Percentiles rank a stretch among this genome's conserved stretches.
These are phyloP conservation scores for Drosophila lacicola DNA, from an alignment of 2,888 invertebrate species.

Conservation along the genomic window DNA sequence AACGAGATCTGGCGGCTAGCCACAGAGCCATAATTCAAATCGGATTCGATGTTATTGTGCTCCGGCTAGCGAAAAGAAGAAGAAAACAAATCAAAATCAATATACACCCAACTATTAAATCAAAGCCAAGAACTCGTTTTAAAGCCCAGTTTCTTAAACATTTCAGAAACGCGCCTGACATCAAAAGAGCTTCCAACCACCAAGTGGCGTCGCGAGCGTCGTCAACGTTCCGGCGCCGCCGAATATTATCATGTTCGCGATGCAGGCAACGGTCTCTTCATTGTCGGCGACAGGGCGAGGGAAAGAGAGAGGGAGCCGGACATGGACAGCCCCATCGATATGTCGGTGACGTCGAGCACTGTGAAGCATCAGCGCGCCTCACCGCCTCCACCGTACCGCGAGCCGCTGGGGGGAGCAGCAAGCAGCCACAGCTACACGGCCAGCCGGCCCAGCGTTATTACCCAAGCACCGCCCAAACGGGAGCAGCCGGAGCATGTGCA, in stretches of 20 bases:
- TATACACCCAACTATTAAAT: conserved; percentile 16
- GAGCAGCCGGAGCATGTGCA: conserved; percentile 71
- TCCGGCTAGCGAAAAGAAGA: conserved; percentile 1
- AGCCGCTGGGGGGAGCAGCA: conserved; percentile 82
- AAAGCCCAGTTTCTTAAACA: conserved; percentile 44
- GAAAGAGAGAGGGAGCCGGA: conserved; percentile 54
- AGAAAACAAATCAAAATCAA: not conserved
- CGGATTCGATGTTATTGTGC: conserved; percentile 27
- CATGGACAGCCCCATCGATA: conserved; percentile 84
- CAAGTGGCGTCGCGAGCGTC: conserved; percentile 90
- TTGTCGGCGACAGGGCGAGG: conserved; percentile 29
- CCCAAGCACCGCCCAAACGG: conserved; percentile 86
- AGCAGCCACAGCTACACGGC: conserved; percentile 73
- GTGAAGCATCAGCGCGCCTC: conserved; percentile 81
- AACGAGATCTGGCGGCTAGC: not conserved
- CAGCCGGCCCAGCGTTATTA: conserved; percentile 88
- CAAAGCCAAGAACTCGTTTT: conserved; percentile 34
- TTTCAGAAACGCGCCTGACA: conserved; percentile 84
- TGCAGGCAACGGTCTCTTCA: conserved; percentile 34
- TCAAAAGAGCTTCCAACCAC: conserved; percentile 89
- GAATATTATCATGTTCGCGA: conserved; percentile 83
- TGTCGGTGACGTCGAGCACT: conserved; percentile 83
- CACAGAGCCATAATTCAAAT: conserved; percentile 41
- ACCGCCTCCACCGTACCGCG: conserved; percentile 84
- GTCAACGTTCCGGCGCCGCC: conserved; percentile 85